phyloP scores from a whole-genome alignment of 2,888 invertebrate genomes.

The Yponomeuta evonymella region DNA sequence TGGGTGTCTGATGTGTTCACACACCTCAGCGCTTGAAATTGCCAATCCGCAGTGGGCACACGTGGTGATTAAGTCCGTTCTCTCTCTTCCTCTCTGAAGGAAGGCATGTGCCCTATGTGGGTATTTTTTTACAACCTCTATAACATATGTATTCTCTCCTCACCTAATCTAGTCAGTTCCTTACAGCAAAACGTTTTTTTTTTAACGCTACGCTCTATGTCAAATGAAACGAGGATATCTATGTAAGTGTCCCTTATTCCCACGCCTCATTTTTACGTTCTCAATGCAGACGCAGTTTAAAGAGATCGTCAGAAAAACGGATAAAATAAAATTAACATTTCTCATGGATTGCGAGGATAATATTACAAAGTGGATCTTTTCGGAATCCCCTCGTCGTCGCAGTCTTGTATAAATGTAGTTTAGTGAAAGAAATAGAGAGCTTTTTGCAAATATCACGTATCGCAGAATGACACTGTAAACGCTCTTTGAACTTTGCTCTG shows the following conservation, averaged over 20 bases:
- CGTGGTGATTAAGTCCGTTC: too few relatives aligned
- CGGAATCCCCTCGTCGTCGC: neutral
- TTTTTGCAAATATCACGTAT: too few relatives aligned
- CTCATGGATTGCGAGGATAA: neutral
- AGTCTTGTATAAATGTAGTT: neutral
- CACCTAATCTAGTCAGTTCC: neutral
- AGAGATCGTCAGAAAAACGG: neutral
- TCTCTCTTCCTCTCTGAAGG: too few relatives aligned
- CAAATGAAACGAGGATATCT: neutral
- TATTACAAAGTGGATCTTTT: neutral
- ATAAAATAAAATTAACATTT: constrained; percentile 2
- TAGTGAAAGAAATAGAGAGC: neutral
- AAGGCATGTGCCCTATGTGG: too few relatives aligned
- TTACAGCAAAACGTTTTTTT: neutral
- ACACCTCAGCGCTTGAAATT: too few relatives aligned
- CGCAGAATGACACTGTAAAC: too few relatives aligned
- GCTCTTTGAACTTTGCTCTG: too few relatives aligned
- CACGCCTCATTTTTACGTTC: constrained; percentile 44
- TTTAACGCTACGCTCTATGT: constrained; percentile 2
- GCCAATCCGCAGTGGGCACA: too few relatives aligned
- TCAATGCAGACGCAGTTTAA: neutral
- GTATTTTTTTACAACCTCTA: too few relatives aligned
- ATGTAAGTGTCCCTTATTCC: constrained; percentile 37
- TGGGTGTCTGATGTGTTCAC: too few relatives aligned
- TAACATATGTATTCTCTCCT: too few relatives aligned